phyloP scores from a whole-genome alignment of 2,888 invertebrate genomes.

The Ernsta delagoae region DNA sequence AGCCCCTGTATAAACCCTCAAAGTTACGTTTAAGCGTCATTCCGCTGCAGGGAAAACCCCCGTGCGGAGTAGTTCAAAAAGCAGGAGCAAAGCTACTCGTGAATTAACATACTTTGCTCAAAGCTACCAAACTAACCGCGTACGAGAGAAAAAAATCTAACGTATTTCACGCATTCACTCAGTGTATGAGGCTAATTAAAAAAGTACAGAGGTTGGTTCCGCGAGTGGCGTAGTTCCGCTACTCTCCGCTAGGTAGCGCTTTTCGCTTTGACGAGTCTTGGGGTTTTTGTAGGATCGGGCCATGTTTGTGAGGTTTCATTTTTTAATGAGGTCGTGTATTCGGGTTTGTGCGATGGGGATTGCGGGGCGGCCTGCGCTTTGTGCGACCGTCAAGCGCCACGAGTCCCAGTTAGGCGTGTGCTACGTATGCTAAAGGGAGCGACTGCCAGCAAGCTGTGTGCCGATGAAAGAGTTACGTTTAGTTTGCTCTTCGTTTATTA shows the following conservation, averaged over 20 bases:
- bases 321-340: conserved; percentile 83
- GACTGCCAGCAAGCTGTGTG: conserved; percentile 49
- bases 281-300: conserved; percentile 62
- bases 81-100: conserved; percentile 66
- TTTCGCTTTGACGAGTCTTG: conserved; percentile 73
- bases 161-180: conserved; percentile 79
- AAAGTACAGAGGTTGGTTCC: conserved; percentile 79
- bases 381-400: conserved; percentile 52
- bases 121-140: conserved; percentile 80
- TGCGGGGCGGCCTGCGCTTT: conserved; percentile 64
- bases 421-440: conserved; percentile 54
- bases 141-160: conserved; percentile 71
- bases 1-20: conserved; percentile 50
- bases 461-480: conserved; percentile 72
- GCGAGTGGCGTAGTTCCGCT: conserved; percentile 80
- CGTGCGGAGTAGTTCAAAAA: conserved; percentile 64
- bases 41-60: conserved; percentile 45
- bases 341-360: conserved; percentile 62
- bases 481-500: conserved; percentile 70
- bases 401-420: conserved; percentile 53
- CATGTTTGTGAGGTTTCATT: conserved; percentile 73
- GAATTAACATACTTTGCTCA: conserved; percentile 82
- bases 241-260: conserved; percentile 79
- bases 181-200: conserved; percentile 82
- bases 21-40: conserved; percentile 49